phyloP scores from a whole-genome alignment of 2,888 invertebrate genomes.

The Drosophila cognata region DNA sequence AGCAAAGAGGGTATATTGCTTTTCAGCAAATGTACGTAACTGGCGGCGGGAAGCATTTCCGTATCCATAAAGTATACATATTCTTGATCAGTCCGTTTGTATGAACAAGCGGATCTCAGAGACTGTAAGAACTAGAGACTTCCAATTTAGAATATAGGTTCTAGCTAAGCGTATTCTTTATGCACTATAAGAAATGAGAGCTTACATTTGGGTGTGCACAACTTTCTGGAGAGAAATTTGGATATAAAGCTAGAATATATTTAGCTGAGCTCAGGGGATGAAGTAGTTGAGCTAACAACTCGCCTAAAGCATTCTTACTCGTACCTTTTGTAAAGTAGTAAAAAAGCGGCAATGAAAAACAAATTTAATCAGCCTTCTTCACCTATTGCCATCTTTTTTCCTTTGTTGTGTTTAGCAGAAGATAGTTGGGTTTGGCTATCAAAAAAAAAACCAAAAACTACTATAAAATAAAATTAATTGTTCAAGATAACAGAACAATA shows the following conservation, averaged over 20 bases:
- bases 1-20: background rate
- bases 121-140: background rate
- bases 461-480: slow-evolving; percentile 18
- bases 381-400: slow-evolving; percentile 17
- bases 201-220: background rate
- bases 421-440: background rate
- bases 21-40: background rate
- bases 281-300: background rate
- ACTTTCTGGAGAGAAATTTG: background rate
- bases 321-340: background rate
- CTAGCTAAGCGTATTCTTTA: background rate
- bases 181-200: too few species aligned
- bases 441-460: slow-evolving; percentile 10
- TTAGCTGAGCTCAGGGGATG: background rate
- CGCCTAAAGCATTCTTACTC: background rate
- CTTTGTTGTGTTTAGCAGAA: background rate
- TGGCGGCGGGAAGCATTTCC: background rate
- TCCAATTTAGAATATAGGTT: background rate
- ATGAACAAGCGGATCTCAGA: background rate
- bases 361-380: slow-evolving; percentile 42
- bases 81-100: background rate
- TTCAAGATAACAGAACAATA: slow-evolving; percentile 16
- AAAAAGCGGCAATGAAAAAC: slow-evolving; percentile 31
- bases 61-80: background rate
- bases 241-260: background rate